Base-by-base conservation (phyloP, 2,113 vertebrate genomes). In the Salvelinus alpinus region DNA sequence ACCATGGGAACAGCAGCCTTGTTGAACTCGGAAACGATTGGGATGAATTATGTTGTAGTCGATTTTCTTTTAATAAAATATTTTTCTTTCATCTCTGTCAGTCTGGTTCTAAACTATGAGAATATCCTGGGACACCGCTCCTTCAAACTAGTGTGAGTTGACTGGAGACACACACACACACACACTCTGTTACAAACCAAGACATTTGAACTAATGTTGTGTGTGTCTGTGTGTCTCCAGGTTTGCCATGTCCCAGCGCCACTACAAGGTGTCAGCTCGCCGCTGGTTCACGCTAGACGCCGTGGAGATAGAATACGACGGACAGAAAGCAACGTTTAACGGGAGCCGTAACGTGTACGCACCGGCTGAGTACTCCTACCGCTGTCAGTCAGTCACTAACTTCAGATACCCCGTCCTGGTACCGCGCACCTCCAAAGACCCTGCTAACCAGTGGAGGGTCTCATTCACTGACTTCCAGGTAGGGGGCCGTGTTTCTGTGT, bases 381-480 rank as follows among this genome's bases (percentile, higher is more conserved):
- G 88, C 86, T 97, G 96, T 3, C 83, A 94, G 77, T 91, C 88
- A 0, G 91, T 97, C 81, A 94, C 88, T 88, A 95, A 65, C 83
- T 74, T 79, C 51, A 79, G 76, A 0, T 74, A 91, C 80, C 85
- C 84, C 0, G 85, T 92, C 66, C 95, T 96, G 0, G 13, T 89
- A 6, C 90, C 94, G 0, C 80, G 8, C 62, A 77, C 75, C 0
- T 27, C 84, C 75, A 92, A 90, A 64, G 94, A 94, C 5, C 86
- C 87, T 0, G 90, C 91, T 81, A 90, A 88, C 31, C 83, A 85
- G 69, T 96, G 95, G 96, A 89, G 90, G 24, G 75, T 97, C n/a
- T 84, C 84, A 0, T 91, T 97, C 7, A 57, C 86, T 0, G 92
- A 96, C 76, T 95, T 97, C 78, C 96, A 97, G 95, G 96, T 97